A percentile compares a stretch with the other conserved stretches of the same genome.
These are phyloP conservation scores for Parelbella ahira DNA, from an alignment of 2,888 invertebrate species.

Conservation along the genomic window DNA sequence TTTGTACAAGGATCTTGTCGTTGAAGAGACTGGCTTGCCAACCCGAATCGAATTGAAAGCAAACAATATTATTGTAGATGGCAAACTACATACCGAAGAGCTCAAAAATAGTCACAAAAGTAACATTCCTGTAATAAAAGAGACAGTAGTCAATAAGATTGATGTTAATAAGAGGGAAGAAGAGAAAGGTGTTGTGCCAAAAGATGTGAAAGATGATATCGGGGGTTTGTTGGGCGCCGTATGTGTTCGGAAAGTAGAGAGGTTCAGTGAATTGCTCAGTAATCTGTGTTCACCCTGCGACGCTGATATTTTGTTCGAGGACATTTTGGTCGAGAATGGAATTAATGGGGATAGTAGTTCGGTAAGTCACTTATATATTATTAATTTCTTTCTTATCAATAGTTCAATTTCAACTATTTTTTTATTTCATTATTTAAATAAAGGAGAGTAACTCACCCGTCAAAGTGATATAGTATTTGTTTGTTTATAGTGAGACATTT, in stretches of 20 bases:
- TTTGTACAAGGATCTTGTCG: conserved; percentile 62
- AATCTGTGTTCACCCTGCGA: conserved; percentile 74
- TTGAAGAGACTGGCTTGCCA: conserved; percentile 37
- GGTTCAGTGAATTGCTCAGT: conserved; percentile 75
- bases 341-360: conserved; percentile 49
- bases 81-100: conserved; percentile 37
- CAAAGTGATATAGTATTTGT: no score
- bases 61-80: conserved; percentile 39
- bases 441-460: no score
- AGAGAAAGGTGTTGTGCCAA: conserved; percentile 68
- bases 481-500: no score
- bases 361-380: conserved; percentile 46
- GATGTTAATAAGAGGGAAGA: conserved; percentile 48
- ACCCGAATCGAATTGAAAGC: conserved; percentile 42
- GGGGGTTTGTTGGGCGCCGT: conserved; percentile 65
- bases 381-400: no score
- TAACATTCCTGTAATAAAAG: conserved; percentile 52
- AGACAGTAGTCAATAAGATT: conserved; percentile 44
- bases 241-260: conserved; percentile 76
- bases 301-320: conserved; percentile 71
- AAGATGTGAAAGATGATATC: conserved; percentile 51
- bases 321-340: conserved; percentile 68
- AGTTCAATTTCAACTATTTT: no score
- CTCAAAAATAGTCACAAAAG: conserved; percentile 56
- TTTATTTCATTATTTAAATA: no score